Percentiles rank a stretch among this genome's conserved stretches.
These are phyloP conservation scores for Meloidogyne floridensis DNA, from an alignment of 1,140 invertebrate genomes.

Conservation along the genomic window DNA sequence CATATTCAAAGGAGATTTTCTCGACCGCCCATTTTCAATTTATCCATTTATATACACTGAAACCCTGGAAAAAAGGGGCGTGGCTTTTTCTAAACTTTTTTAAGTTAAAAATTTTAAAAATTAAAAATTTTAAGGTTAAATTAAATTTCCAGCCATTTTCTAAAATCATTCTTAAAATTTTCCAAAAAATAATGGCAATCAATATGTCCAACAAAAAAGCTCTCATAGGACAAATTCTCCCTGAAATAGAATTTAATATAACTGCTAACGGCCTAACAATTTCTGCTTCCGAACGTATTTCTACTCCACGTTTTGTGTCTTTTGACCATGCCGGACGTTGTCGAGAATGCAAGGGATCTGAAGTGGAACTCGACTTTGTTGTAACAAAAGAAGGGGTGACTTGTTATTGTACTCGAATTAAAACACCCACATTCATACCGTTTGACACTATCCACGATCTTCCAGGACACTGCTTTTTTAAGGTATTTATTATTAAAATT, in stretches of 20 bases:
- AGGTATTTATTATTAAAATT: neutral
- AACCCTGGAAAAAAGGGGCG: too few relatives aligned
- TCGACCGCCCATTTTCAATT: too few relatives aligned
- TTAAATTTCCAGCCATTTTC: too few relatives aligned
- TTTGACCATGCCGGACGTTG: neutral
- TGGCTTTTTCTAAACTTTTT: too few relatives aligned
- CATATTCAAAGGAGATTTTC: too few relatives aligned
- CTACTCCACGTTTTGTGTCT: neutral
- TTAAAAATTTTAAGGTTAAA: too few relatives aligned
- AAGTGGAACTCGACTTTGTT: slow-evolving; percentile 9
- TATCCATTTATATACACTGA: too few relatives aligned
- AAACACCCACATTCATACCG: neutral
- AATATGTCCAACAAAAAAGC: neutral
- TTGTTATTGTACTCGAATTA: neutral
- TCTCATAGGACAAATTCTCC: neutral
- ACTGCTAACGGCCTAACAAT: slow-evolving; percentile 1
- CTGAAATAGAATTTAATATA: slow-evolving; percentile 7
- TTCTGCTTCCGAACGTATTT: neutral
- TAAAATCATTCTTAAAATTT: too few relatives aligned
- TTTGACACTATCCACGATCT: neutral
- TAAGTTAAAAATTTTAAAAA: too few relatives aligned
- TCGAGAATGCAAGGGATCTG: neutral
- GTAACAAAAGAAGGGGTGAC: slow-evolving; percentile 8
- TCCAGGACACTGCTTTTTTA: neutral
- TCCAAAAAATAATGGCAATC: too few relatives aligned